Evolutionary conservation across 2,888 invertebrate genomes (phyloP).

Genomic region (Endomychus coccineus): DNA sequence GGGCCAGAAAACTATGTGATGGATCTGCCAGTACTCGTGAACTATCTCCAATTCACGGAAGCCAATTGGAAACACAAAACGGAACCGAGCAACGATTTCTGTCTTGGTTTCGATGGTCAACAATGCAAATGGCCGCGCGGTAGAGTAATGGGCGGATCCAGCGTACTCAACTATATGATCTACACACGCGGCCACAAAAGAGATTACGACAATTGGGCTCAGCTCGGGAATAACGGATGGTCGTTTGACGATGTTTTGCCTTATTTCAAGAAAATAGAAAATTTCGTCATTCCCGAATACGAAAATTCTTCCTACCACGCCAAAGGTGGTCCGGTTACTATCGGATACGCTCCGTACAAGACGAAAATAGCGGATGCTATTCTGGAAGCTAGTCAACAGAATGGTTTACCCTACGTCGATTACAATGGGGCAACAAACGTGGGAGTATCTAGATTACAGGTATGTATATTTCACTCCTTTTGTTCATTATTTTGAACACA

Average conservation of each 20-base stretch:
- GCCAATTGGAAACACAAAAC: constrained; percentile 88
- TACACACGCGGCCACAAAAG: constrained; percentile 74
- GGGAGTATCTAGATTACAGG: constrained; percentile 48
- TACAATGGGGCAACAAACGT: constrained; percentile 64
- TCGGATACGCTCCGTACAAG: constrained; percentile 76
- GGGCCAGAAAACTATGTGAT: constrained; percentile 85
- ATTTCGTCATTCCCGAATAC: constrained; percentile 79
- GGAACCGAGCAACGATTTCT: constrained; percentile 72
- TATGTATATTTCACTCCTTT: no score
- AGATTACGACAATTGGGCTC: constrained; percentile 87
- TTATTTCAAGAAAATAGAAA: constrained; percentile 87
- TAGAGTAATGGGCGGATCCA: constrained; percentile 83
- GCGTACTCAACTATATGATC: constrained; percentile 83
- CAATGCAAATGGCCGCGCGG: constrained; percentile 85
- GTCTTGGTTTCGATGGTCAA: constrained; percentile 73
- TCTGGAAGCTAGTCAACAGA: constrained; percentile 71
- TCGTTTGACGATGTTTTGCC: constrained; percentile 73
- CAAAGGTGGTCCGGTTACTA: constrained; percentile 65
- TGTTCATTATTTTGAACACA: no score
- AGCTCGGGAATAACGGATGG: constrained; percentile 75
- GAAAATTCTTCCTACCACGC: constrained; percentile 62
- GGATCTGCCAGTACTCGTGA: constrained; percentile 80
- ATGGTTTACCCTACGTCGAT: constrained; percentile 78
- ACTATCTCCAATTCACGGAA: constrained; percentile 77
- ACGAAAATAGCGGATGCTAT: constrained; percentile 77